Percentiles rank a stretch among this genome's conserved stretches.
These are phyloP conservation scores for Pelusios castaneus DNA, from an alignment of 2,113 vertebrate species.

Conservation along the genomic window DNA sequence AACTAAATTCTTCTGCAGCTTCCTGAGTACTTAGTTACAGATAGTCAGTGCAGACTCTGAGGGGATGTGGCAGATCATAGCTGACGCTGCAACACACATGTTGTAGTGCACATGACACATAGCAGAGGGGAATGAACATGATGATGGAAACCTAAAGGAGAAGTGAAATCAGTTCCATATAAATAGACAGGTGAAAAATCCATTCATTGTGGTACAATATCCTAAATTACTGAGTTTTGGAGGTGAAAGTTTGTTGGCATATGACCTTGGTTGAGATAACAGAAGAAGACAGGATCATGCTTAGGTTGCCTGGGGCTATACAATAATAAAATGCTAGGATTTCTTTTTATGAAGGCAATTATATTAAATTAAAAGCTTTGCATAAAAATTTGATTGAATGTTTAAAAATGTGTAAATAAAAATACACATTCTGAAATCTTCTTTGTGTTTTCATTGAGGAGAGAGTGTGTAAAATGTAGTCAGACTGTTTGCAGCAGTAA, in stretches of 20 bases:
- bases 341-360: constrained; percentile 8
- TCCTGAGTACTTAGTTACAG: not conserved
- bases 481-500: not conserved
- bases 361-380: constrained; percentile 2
- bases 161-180: not conserved
- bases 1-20: not conserved
- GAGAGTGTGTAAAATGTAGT: constrained; percentile 8
- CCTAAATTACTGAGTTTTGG: not conserved
- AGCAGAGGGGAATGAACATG: not conserved
- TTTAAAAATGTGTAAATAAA: constrained; percentile 25
- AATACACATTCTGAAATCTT: constrained; percentile 20
- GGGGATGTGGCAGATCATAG: not conserved
- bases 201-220: not conserved
- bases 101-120: accelerated
- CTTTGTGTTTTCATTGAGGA: not conserved
- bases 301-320: constrained; percentile 3
- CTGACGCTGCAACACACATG: not conserved
- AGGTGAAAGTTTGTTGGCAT: not conserved
- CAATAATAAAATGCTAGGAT: not conserved
- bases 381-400: constrained; percentile 12
- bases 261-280: constrained; percentile 5
- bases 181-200: not conserved
- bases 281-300: not conserved
- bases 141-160: not conserved
- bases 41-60: not conserved